Evolutionary conservation across 2,797 vertebrate genomes (phyloP).

Genomic region (Alca torda): DNA sequence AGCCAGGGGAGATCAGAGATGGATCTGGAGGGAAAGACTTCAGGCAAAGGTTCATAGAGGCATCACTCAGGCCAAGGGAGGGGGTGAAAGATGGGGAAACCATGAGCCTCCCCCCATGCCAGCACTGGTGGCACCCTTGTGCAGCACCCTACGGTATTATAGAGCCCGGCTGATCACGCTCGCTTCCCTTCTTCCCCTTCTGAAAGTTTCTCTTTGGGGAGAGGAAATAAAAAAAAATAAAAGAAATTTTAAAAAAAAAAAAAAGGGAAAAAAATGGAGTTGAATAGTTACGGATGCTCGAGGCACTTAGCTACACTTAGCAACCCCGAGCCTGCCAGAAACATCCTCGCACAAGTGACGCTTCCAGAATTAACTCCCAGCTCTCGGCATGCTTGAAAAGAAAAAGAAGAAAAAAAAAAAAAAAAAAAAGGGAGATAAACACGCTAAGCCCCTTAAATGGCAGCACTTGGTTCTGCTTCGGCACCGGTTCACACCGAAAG

Average conservation of each 20-base stretch:
- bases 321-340: constrained; percentile 52
- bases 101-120: background rate
- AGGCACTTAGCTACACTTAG: constrained; percentile 68
- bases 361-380: constrained; percentile 61
- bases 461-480: background rate
- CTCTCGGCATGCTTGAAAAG: background rate
- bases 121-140: background rate
- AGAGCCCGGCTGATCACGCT: constrained; percentile 7
- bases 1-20: background rate
- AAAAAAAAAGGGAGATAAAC: background rate
- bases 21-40: background rate
- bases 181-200: background rate
- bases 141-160: background rate
- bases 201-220: constrained; percentile 19
- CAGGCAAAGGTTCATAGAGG: background rate
- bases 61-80: background rate
- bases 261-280: background rate
- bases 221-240: background rate
- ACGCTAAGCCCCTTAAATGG: background rate
- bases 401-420: background rate
- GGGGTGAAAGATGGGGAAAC: background rate
- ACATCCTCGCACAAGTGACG: constrained; percentile 24
- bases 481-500: rapidly evolving
- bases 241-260: background rate
- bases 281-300: constrained; percentile 30